These are phyloP conservation scores for Crossocerus cetratus DNA, from an alignment of 2,888 invertebrate species.

Conservation along the genomic window DNA sequence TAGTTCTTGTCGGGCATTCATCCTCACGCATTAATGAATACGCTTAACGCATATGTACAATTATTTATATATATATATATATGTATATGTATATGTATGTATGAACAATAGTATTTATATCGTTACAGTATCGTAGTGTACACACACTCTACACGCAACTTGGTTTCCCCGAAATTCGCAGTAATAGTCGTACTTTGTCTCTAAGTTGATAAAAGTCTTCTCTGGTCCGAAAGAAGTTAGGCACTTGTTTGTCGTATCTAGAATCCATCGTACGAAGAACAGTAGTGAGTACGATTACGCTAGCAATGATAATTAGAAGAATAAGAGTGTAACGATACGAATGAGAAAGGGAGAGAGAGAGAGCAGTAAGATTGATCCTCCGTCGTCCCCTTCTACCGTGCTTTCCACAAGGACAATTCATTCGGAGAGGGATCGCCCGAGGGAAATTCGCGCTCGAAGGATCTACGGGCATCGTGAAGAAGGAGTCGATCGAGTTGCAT, in stretches of 20 bases:
- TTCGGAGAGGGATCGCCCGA: too few species aligned
- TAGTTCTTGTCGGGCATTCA: constrained; percentile 46
- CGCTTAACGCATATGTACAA: constrained; percentile 52
- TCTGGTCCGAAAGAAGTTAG: constrained; percentile 77
- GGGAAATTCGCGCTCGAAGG: too few species aligned
- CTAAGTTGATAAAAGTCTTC: constrained; percentile 74
- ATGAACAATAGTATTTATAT: constrained; percentile 44
- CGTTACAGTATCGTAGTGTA: constrained; percentile 48
- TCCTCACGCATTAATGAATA: constrained; percentile 40
- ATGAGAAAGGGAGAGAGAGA: constrained; percentile 40
- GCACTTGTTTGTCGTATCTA: constrained; percentile 75
- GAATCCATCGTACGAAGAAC: constrained; percentile 68
- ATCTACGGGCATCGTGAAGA: too few species aligned
- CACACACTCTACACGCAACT: constrained; percentile 44
- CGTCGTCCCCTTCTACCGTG: too few species aligned
- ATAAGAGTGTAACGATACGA: constrained; percentile 43
- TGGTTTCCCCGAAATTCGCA: constrained; percentile 50
- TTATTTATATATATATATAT: constrained; percentile 44
- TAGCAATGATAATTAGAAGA: constrained; percentile 51
- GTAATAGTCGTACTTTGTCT: constrained; percentile 65
- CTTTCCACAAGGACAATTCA: too few species aligned
- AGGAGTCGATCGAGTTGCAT: too few species aligned
- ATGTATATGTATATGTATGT: constrained; percentile 24
- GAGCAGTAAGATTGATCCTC: neutral
- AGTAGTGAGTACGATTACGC: constrained; percentile 59